phyloP scores from a whole-genome alignment of 2,113 vertebrate genomes.

The Engraulis encrasicolus region DNA sequence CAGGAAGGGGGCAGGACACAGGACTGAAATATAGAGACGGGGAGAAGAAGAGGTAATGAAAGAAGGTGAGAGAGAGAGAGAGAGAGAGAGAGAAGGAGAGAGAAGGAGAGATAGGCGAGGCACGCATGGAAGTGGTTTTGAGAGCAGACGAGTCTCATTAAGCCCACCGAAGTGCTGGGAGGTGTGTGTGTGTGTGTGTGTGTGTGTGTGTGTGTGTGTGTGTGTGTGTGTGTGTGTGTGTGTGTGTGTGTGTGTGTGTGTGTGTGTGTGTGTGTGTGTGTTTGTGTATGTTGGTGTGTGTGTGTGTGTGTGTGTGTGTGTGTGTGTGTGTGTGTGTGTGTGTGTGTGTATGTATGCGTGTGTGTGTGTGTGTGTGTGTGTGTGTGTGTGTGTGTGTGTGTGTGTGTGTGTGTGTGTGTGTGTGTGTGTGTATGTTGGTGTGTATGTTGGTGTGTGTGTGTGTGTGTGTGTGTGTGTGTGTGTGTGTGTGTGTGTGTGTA shows the following conservation, averaged over 20 bases:
- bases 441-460: no score
- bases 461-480: no score
- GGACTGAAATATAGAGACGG: no score
- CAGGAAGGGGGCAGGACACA: no score
- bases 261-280: no score
- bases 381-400: background rate
- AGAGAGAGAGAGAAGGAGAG: no score
- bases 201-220: background rate
- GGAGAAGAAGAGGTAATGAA: no score
- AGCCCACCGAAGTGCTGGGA: background rate
- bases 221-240: background rate
- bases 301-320: background rate
- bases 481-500: no score
- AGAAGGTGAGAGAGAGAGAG: no score
- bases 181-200: background rate
- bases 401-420: background rate
- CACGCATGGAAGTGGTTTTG: background rate
- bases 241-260: background rate
- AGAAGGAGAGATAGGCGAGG: no score
- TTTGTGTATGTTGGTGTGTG: no score
- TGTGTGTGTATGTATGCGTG: background rate
- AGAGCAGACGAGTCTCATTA: background rate
- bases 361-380: no score
- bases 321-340: background rate
- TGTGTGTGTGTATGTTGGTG: background rate